Percentiles rank a stretch among this genome's conserved stretches.
phyloP scores from a whole-genome alignment of 2,888 invertebrate species.

The Ypsolopha sequella region DNA sequence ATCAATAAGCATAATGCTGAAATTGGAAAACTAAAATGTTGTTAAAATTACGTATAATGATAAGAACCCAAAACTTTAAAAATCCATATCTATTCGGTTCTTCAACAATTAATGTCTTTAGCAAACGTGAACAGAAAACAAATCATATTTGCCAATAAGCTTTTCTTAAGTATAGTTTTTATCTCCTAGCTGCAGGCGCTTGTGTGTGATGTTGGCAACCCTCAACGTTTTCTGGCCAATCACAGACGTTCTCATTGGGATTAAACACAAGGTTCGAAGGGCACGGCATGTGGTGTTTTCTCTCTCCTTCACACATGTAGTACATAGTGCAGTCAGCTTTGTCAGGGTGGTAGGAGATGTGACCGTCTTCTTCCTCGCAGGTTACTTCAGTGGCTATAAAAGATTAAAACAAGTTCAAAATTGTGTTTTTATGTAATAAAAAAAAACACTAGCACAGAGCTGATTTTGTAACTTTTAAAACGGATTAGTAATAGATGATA shows the following conservation, averaged over 20 bases:
- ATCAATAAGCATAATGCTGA: no score
- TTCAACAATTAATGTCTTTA: not conserved
- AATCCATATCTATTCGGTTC: no score
- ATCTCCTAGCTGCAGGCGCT: slow-evolving; percentile 59
- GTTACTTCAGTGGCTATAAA: slow-evolving; percentile 85
- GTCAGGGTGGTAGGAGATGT: slow-evolving; percentile 93
- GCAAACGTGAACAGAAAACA: slow-evolving; percentile 13
- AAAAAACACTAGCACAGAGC: no score
- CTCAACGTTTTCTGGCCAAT: slow-evolving; percentile 96
- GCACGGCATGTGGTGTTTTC: slow-evolving; percentile 97
- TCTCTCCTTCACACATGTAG: slow-evolving; percentile 96
- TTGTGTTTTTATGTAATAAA: not conserved
- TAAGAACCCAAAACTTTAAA: no score
- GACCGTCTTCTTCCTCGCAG: slow-evolving; percentile 95
- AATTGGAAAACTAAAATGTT: no score
- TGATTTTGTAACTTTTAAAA: no score
- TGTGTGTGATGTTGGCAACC: slow-evolving; percentile 76
- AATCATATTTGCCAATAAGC: slow-evolving; percentile 13
- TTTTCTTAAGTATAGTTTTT: slow-evolving; percentile 16
- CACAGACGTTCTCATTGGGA: slow-evolving; percentile 92
- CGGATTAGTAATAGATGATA: no score
- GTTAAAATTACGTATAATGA: no score
- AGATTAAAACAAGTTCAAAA: slow-evolving; percentile 1
- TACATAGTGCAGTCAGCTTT: slow-evolving; percentile 93
- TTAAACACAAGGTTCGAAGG: slow-evolving; percentile 94